Base-by-base conservation (phyloP, 2,797 vertebrate genomes). In the Sitta carolinensis region DNA sequence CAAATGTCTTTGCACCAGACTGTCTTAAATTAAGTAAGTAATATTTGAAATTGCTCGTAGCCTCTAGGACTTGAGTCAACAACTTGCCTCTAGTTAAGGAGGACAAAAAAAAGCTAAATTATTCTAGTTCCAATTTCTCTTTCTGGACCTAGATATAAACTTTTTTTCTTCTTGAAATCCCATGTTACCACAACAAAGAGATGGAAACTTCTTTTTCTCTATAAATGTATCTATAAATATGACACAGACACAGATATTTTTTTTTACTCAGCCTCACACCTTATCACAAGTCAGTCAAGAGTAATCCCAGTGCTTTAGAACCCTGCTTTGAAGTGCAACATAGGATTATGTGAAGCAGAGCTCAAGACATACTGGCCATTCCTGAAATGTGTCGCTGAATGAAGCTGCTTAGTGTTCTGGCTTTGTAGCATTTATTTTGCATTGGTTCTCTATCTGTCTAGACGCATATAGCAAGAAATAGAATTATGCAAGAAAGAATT, bases 51-150 rank as follows among this genome's bases (percentile, higher is more conserved):
- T 87, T 85, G 25, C 34, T 87, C 7, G 42, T 95, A 29, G 42
- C 75, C 79, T 70, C 50, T 57, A 87, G 95, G 93, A 72, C 57
- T 80, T 87, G 50, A 96, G 40, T 93, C 68, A 92, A 87, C 84
- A 95, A n/a, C 47, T 80, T 78, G 47, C 42, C 27, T 80, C 52
- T 72, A 61, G 72, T 89, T 87, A 89, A 85, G 45, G 40, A 84
- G 52, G 20, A 59, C 11, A 45, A 58, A 54, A 62, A 40, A 59
- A 78, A 62, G 4, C 20, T 43, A 66, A 83, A 94, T 76, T 91
- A 88, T 89, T 89, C 89, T 63, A 19, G 17, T 75, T 85, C 50
- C 93, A 81, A 75, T 95, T 95, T 84, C 17, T 86, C 15, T 77
- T 80, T 86, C 62, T 32, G 52, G 81, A 57, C 89, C 62, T 58